Conservation (phyloP, 37 sponge, comb jelly and placozoan species). For the Beroe forskalii region DNA sequence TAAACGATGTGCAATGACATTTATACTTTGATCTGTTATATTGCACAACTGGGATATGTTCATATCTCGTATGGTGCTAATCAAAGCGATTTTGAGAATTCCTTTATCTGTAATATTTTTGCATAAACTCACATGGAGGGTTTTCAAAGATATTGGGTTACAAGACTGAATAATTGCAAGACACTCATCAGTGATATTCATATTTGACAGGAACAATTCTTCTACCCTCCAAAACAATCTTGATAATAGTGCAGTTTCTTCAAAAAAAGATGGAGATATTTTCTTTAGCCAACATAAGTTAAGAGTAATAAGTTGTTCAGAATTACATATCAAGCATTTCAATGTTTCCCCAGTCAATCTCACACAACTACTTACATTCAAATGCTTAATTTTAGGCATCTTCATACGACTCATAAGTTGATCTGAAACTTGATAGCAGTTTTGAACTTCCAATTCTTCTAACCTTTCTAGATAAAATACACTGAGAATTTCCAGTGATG, state of each 20-base stretch:
- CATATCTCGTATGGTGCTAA: not conserved
- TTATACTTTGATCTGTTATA: not conserved
- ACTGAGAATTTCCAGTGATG: conserved; percentile 27
- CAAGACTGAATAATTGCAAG: conserved; percentile 28
- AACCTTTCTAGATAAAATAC: conserved; percentile 17
- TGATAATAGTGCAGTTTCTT: conserved; percentile 10
- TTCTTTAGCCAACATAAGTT: conserved; percentile 38
- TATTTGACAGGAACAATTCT: not conserved
- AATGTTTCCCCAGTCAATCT: not conserved
- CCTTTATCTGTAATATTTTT: conserved; percentile 16
- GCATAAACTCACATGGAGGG: not conserved
- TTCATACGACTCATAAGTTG: not conserved
- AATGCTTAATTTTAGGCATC: not conserved
- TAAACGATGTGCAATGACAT: not conserved
- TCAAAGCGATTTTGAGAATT: not conserved
- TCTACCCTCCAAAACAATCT: not conserved
- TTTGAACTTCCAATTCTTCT: not conserved
- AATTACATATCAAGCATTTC: not conserved
- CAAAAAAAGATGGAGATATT: not conserved
- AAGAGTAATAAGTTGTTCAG: not conserved
- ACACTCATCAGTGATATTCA: conserved; percentile 21
- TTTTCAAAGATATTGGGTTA: not conserved
- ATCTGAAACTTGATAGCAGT: conserved; percentile 3
- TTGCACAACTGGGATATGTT: not conserved
- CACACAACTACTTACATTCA: conserved; percentile 24